These are phyloP conservation scores for Malacosoma neustria DNA, from an alignment of 2,888 invertebrate genomes.

Conservation along the genomic window DNA sequence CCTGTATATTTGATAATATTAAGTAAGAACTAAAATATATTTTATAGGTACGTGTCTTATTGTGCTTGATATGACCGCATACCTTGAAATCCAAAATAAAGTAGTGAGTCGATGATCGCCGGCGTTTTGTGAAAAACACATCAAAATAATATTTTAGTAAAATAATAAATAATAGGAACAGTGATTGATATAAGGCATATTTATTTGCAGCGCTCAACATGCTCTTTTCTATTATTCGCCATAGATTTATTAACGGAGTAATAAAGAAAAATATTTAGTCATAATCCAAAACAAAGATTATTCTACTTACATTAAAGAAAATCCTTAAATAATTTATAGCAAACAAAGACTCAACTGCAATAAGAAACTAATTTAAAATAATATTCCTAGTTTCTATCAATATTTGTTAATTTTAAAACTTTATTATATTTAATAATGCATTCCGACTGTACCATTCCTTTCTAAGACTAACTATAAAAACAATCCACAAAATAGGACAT, in stretches of 20 bases:
- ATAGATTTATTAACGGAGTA: too few relatives aligned
- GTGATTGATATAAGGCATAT: not conserved
- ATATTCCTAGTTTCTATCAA: too few relatives aligned
- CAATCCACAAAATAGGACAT: not conserved
- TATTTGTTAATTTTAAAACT: too few relatives aligned
- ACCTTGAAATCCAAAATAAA: not conserved
- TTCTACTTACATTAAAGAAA: too few relatives aligned
- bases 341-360: too few relatives aligned
- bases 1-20: slow-evolving; percentile 56
- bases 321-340: too few relatives aligned
- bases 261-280: too few relatives aligned
- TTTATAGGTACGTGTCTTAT: not conserved
- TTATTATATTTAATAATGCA: too few relatives aligned
- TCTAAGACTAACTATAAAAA: not conserved
- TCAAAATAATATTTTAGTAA: not conserved
- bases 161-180: not conserved
- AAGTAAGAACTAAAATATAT: slow-evolving; percentile 2
- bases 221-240: too few relatives aligned
- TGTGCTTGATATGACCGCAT: not conserved
- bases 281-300: too few relatives aligned
- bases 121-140: not conserved
- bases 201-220: not conserved
- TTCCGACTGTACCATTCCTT: too few relatives aligned
- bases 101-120: not conserved
- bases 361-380: too few relatives aligned